A percentile compares a stretch with the other conserved stretches of the same genome.
phyloP scores from a whole-genome alignment of 2,797 vertebrate species.

The Glossophaga mutica region DNA sequence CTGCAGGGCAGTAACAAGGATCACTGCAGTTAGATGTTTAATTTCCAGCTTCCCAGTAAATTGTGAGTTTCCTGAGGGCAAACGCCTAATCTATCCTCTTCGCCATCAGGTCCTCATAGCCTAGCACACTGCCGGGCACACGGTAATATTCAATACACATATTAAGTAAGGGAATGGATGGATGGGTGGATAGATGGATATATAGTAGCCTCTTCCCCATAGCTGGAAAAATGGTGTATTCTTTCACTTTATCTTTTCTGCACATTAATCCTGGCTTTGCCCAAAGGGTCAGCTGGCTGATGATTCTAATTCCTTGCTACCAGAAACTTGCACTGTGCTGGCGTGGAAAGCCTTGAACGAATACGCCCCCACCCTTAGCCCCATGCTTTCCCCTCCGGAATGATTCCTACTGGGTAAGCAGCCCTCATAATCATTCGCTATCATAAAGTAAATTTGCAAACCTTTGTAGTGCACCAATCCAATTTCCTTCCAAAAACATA shows the following conservation, averaged over 20 bases:
- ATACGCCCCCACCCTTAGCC: not conserved
- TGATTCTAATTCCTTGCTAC: not conserved
- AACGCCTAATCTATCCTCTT: not conserved
- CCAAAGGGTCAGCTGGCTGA: not conserved
- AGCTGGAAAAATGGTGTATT: not conserved
- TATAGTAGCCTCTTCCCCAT: not conserved
- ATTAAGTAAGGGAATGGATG: not conserved
- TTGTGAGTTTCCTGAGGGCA: not conserved
- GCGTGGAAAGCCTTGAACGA: fast-evolving
- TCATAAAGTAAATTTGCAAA: slow-evolving; percentile 53
- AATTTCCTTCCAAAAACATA: slow-evolving; percentile 43
- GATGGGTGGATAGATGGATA: too few relatives aligned
- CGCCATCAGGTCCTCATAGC: not conserved
- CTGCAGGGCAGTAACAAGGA: not conserved
- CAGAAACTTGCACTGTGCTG: not conserved
- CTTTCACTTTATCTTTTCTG: not conserved
- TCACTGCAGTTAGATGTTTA: not conserved
- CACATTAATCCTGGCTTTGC: not conserved
- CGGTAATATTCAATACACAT: not conserved
- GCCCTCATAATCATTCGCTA: not conserved
- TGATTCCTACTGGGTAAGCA: not conserved
- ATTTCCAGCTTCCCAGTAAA: not conserved
- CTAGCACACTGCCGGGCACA: not conserved
- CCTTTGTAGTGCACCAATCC: slow-evolving; percentile 9
- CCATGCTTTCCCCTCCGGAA: not conserved